Percentiles rank a stretch among this genome's conserved stretches.
Conservation (phyloP, 2,113 vertebrate species). For the Nothoprocta perdicaria region DNA sequence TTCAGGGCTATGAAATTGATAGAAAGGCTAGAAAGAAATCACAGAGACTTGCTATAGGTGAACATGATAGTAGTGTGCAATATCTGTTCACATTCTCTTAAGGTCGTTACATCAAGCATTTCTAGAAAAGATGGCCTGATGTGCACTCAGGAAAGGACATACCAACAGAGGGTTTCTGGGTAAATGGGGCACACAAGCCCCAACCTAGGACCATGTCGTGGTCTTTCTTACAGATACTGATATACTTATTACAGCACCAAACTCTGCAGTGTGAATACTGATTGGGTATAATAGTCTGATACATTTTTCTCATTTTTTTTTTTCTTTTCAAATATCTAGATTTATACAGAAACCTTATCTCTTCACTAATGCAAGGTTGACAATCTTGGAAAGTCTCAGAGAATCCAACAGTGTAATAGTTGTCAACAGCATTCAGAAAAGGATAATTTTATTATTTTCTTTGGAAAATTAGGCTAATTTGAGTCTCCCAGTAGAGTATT, state of each 20-base stretch:
- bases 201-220: background rate
- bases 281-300: background rate
- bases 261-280: background rate
- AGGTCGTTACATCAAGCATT: background rate
- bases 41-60: background rate
- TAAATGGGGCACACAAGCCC: background rate
- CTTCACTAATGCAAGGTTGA: background rate
- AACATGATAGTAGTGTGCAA: background rate
- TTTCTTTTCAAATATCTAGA: background rate
- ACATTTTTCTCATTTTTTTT: background rate
- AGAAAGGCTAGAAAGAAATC: background rate
- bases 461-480: background rate
- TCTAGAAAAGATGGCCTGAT: background rate
- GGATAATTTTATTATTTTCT: background rate
- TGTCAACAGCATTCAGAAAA: background rate
- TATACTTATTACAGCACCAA: background rate
- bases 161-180: background rate
- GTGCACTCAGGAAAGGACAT: background rate
- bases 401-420: background rate
- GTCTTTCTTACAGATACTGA: background rate
- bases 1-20: background rate
- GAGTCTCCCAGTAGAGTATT: background rate
- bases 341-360: background rate
- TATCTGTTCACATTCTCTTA: background rate
- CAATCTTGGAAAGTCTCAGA: background rate